Conservation (phyloP, 2,888 invertebrate species). For the Drosophila leonis region DNA sequence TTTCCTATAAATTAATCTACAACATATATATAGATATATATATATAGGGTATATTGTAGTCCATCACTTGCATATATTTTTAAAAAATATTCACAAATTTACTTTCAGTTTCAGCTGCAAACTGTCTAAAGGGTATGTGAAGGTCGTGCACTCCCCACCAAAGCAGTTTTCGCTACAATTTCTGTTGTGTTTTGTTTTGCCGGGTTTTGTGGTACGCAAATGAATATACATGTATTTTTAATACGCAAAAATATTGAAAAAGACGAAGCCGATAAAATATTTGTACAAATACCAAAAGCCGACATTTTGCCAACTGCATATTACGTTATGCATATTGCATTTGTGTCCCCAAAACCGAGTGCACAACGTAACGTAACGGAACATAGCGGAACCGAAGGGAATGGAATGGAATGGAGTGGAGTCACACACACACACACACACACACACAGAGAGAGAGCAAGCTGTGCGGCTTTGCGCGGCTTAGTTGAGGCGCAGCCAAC, state of each 20-base stretch:
- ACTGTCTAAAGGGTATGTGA: neutral
- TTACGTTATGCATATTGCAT: conserved; percentile 66
- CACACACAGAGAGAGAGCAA: neutral
- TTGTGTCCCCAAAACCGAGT: neutral
- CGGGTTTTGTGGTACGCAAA: conserved; percentile 6
- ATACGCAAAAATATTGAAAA: conserved; percentile 21
- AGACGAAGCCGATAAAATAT: conserved; percentile 47
- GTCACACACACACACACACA: neutral
- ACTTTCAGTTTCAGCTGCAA: neutral
- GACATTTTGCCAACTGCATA: conserved; percentile 58
- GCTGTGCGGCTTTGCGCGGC: conserved; percentile 20
- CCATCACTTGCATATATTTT: neutral
- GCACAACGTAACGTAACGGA: neutral
- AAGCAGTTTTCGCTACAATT: neutral
- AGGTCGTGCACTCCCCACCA: neutral
- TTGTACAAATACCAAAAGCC: conserved; percentile 62
- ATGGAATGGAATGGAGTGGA: neutral
- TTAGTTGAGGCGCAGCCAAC: neutral
- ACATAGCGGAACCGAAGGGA: neutral
- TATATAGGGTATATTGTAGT: neutral
- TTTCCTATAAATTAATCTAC: neutral
- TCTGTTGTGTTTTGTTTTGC: neutral
- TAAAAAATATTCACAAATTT: neutral
- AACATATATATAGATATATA: no score
- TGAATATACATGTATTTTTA: conserved; percentile 24